Conservation (phyloP, 2,113 vertebrate species). For the Pachypanchax playfairii region DNA sequence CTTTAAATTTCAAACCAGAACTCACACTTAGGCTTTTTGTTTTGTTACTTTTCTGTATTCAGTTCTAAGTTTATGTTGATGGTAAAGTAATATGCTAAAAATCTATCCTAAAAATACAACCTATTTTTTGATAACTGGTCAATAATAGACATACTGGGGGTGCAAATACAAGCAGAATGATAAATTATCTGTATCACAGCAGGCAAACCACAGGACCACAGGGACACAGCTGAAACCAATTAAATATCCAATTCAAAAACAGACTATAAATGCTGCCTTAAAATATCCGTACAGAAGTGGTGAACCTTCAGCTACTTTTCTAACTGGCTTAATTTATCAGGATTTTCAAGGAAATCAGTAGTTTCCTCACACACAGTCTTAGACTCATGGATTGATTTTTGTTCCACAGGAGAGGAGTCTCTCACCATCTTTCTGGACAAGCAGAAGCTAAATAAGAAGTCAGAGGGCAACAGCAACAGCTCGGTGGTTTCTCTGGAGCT, state of each 20-base stretch:
- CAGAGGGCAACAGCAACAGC: conserved; percentile 87
- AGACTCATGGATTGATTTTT: not conserved
- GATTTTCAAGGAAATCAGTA: not conserved
- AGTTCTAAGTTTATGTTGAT: no score
- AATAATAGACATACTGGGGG: conserved; percentile 3
- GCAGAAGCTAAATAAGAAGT: conserved; percentile 90
- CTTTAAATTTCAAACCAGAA: no score
- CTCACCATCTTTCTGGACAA: conserved; percentile 99
- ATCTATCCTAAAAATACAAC: no score
- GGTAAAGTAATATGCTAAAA: no score
- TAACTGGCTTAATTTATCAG: not conserved
- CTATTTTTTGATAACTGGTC: not conserved
- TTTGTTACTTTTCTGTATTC: no score
- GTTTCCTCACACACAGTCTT: not conserved
- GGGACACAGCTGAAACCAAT: conserved; percentile 10
- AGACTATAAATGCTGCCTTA: not conserved
- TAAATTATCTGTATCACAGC: conserved; percentile 11
- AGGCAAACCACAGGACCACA: conserved; percentile 36
- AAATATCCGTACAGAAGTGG: not conserved
- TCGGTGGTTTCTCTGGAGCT: conserved; percentile 91
- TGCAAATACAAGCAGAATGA: not conserved
- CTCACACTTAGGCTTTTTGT: no score
- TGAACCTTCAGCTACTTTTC: not conserved
- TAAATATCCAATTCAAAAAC: conserved; percentile 27
- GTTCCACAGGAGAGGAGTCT: conserved; percentile 90